Evolutionary conservation across 2,113 vertebrate species (phyloP).

Genomic region (Lepus timidus): DNA sequence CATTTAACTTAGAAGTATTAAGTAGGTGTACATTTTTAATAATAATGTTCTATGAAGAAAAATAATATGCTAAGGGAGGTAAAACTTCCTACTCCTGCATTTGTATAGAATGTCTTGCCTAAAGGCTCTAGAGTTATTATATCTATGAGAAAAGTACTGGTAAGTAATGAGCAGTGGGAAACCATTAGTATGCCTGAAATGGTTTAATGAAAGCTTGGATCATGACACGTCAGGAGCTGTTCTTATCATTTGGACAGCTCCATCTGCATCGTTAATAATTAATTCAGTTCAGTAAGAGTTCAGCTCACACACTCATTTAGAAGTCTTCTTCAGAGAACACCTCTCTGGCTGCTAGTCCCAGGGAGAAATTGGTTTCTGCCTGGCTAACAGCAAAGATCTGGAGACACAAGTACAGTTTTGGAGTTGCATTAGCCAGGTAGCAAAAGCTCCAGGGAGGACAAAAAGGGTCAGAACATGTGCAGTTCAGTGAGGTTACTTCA

Average conservation of each 20-base stretch:
- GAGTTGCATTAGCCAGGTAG: conserved; percentile 90
- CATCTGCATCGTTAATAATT: conserved; percentile 99
- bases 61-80: conserved; percentile 73
- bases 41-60: conserved; percentile 63
- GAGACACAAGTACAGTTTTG: conserved; percentile 89
- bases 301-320: conserved; percentile 91
- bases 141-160: conserved; percentile 95
- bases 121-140: conserved; percentile 94
- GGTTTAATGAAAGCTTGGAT: conserved; percentile 97
- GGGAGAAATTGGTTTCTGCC: conserved; percentile 93
- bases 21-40: conserved; percentile 57
- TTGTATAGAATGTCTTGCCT: conserved; percentile 88
- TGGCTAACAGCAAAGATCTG: conserved; percentile 95
- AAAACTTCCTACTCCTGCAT: conserved; percentile 84
- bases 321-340: conserved; percentile 93
- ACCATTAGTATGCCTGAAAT: conserved; percentile 98
- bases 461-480: conserved; percentile 94
- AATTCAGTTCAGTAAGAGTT: conserved; percentile 99
- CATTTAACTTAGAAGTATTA: conserved; percentile 26
- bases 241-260: conserved; percentile 98
- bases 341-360: conserved; percentile 89
- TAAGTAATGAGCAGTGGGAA: conserved; percentile 96
- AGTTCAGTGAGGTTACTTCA: conserved; percentile 93
- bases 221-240: conserved; percentile 97
- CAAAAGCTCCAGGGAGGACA: conserved; percentile 93